Conservation (phyloP, 2,888 invertebrate species). For the Venustoraphidia nigricollis region DNA sequence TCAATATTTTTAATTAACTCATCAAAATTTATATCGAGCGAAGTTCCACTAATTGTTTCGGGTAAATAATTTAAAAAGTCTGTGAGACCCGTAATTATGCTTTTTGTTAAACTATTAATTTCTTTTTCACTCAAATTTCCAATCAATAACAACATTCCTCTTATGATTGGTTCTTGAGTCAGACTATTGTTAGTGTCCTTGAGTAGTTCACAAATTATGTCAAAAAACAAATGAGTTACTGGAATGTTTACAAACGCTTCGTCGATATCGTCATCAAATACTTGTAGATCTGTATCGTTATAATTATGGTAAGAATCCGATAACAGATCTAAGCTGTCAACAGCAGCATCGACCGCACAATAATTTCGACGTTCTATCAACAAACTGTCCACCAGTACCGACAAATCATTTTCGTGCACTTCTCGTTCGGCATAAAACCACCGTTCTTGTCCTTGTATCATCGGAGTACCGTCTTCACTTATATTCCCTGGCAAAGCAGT, state of each 20-base stretch:
- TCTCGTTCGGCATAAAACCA: conserved; percentile 31
- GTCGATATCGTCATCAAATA: conserved; percentile 31
- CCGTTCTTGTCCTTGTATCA: conserved; percentile 25
- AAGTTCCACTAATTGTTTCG: too few species aligned
- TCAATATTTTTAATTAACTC: neutral
- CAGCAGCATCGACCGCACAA: conserved; percentile 42
- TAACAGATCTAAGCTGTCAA: conserved; percentile 35
- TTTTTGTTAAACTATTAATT: conserved; percentile 4
- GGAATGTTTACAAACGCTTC: conserved; percentile 32
- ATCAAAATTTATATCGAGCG: neutral
- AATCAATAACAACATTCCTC: conserved; percentile 27
- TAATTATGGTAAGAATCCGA: neutral
- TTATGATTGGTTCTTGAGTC: conserved; percentile 32
- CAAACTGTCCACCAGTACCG: conserved; percentile 33
- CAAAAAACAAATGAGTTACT: conserved; percentile 28
- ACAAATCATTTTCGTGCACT: conserved; percentile 22
- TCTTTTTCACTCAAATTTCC: conserved; percentile 27
- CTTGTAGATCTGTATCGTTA: neutral
- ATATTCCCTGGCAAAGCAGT: conserved; percentile 47
- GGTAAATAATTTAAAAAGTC: too few species aligned
- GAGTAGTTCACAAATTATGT: conserved; percentile 32
- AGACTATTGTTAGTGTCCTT: conserved; percentile 28
- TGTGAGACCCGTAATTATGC: too few species aligned
- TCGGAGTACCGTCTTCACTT: conserved; percentile 17
- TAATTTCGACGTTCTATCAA: conserved; percentile 38